phyloP scores from a whole-genome alignment of 1,140 invertebrate genomes.

The Drosophila bocki region DNA sequence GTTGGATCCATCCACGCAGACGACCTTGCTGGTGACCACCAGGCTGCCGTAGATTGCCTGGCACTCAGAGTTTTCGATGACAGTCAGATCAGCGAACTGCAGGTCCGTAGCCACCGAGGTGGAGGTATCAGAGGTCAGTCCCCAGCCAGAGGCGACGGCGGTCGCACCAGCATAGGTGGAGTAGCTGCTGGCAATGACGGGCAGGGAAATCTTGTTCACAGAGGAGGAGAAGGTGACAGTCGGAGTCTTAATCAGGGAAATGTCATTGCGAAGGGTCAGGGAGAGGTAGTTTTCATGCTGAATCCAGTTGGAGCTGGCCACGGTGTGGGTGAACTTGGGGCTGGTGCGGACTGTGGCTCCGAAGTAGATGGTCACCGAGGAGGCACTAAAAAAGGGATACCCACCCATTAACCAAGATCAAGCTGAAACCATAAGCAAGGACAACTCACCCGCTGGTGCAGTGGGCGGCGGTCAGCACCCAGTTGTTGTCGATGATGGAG shows the following conservation, averaged over 20 bases:
- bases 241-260: conserved; percentile 44
- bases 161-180: conserved; percentile 32
- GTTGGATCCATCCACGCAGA: conserved; percentile 28
- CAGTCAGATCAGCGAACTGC: conserved; percentile 29
- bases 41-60: conserved; percentile 10
- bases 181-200: conserved; percentile 32
- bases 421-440: fast-evolving
- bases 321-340: conserved; percentile 39
- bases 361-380: conserved; percentile 36
- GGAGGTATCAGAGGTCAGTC: conserved; percentile 30
- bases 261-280: conserved; percentile 34
- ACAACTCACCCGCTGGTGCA: conserved; percentile 76
- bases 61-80: conserved; percentile 29
- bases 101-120: conserved; percentile 15
- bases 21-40: conserved; percentile 19
- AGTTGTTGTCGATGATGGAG: conserved; percentile 85
- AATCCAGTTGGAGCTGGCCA: conserved; percentile 40
- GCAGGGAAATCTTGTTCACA: conserved; percentile 37
- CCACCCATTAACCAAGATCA: conserved; percentile 3
- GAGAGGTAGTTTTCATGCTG: conserved; percentile 51
- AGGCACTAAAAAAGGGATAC: conserved; percentile 15
- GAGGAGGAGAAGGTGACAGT: conserved; percentile 6
- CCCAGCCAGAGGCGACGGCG: conserved; percentile 51
- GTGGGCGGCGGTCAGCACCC: conserved; percentile 87
- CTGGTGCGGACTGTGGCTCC: conserved; percentile 52